Base-by-base conservation (phyloP, 2,888 invertebrate species). In the Incurvaria masculella region DNA sequence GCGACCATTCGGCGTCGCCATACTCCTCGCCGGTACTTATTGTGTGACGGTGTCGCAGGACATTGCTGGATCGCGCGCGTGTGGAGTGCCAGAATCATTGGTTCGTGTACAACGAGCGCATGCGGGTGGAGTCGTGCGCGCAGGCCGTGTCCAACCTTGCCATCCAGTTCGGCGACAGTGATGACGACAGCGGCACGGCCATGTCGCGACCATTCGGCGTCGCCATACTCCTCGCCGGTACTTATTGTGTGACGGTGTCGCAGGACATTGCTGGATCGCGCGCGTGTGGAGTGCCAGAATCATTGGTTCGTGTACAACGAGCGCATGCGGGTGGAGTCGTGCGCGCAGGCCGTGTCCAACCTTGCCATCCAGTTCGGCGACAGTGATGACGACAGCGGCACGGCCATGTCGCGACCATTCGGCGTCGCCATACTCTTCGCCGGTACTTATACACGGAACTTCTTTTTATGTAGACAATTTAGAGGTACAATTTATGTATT, bases 301-400 rank as follows among this genome's bases (percentile, higher is more conserved):
- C 97, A 98, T 68, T 97, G 97, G 97, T 98, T 98, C 69, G 89
- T 94, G 33, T 97, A 96, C 76, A 93, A 97, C 61, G 97, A 97
- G 74, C 86, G 86, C 53, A 98, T 98, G 95, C 88, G 86, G 2
- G 93, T 98, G 2, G 99, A 99, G 72, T 97, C 97, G 6, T 95
- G 97, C 57, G 97, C 98, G 1, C 97, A 98, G 69, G 95, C 98
- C 3, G 98, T 99, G 1, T 97, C 98, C 40, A 97, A 98, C 70
- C 78, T 99, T 59, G 98, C 99, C n/a, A 94, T 99, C 63, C 95
- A 97, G 65, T 99, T 99, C 76, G 98, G 99, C 11, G 99, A 99
- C 68, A 97, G 97, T 55, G 97, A 97, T 64, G 92, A 92, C 61
- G 95, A 97, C 69, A 95, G 94, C 57, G 95, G 94, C 52, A 88